Conservation (phyloP, 2,888 invertebrate species). For the Synergus laeviventris region DNA sequence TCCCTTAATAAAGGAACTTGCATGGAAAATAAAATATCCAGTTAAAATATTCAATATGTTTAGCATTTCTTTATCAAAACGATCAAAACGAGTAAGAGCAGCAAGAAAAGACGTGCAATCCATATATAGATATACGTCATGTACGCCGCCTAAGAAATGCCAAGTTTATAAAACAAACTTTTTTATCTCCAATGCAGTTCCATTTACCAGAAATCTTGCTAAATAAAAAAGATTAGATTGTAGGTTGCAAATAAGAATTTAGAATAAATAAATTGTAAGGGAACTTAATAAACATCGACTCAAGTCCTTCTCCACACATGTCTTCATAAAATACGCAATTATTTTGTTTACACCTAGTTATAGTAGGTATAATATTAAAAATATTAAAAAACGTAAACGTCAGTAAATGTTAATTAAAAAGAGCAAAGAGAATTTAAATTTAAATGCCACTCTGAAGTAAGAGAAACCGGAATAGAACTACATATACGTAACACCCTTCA, state of each 20-base stretch:
- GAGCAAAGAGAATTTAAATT: not conserved
- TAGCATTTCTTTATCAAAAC: not conserved
- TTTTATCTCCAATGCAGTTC: not conserved
- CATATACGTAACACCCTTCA: not conserved
- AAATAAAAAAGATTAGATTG: not conserved
- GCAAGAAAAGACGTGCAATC: not conserved
- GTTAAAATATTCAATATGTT: too few species aligned
- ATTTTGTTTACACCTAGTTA: too few species aligned
- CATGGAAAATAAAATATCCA: too few species aligned
- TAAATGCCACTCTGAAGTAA: not conserved
- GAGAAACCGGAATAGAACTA: not conserved
- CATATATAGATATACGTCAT: slow-evolving; percentile 10
- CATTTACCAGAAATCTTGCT: not conserved
- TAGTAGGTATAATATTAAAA: too few species aligned
- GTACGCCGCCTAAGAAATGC: not conserved
- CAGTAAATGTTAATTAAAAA: too few species aligned
- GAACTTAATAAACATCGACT: too few species aligned
- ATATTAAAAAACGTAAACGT: too few species aligned
- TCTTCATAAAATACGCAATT: too few species aligned
- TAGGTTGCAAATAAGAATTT: not conserved
- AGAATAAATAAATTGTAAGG: not conserved
- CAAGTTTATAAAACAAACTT: slow-evolving; percentile 6
- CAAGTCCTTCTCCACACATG: too few species aligned
- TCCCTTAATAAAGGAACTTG: too few species aligned
- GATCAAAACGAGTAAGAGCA: not conserved